phyloP scores from a whole-genome alignment of 2,888 invertebrate genomes.

The Orgyia antiqua region DNA sequence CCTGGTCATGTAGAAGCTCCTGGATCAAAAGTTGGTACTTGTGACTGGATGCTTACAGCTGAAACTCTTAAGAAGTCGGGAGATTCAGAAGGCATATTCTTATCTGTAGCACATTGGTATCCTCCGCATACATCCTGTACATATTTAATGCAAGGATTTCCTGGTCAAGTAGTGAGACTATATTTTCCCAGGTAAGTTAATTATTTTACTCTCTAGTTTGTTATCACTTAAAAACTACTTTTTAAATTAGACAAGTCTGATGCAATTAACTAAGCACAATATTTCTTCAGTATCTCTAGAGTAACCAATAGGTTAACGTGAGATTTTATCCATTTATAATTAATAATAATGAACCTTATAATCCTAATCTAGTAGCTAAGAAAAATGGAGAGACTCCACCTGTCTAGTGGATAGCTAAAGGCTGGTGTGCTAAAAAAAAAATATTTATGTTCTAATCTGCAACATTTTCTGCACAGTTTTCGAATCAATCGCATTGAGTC shows the following conservation, averaged over 20 bases:
- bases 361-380: too few relatives aligned
- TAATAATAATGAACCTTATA: too few relatives aligned
- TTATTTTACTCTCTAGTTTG: neutral
- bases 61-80: slow-evolving; percentile 87
- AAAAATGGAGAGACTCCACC: too few relatives aligned
- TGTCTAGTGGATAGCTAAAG: too few relatives aligned
- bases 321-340: too few relatives aligned
- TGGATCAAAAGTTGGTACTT: slow-evolving; percentile 90
- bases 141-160: slow-evolving; percentile 91
- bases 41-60: slow-evolving; percentile 92
- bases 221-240: neutral
- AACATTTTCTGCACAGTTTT: slow-evolving; percentile 75
- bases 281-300: too few relatives aligned
- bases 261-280: too few relatives aligned
- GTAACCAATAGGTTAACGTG: too few relatives aligned
- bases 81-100: slow-evolving; percentile 91
- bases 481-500: slow-evolving; percentile 93
- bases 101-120: slow-evolving; percentile 96
- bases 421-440: too few relatives aligned
- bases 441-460: too few relatives aligned
- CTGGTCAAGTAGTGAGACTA: slow-evolving; percentile 91
- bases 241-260: neutral
- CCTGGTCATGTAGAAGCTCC: slow-evolving; percentile 94
- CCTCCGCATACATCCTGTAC: slow-evolving; percentile 95
- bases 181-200: slow-evolving; percentile 89